Evolutionary conservation across 2,888 invertebrate species (phyloP).

Genomic region (Drosophila longiperda): DNA sequence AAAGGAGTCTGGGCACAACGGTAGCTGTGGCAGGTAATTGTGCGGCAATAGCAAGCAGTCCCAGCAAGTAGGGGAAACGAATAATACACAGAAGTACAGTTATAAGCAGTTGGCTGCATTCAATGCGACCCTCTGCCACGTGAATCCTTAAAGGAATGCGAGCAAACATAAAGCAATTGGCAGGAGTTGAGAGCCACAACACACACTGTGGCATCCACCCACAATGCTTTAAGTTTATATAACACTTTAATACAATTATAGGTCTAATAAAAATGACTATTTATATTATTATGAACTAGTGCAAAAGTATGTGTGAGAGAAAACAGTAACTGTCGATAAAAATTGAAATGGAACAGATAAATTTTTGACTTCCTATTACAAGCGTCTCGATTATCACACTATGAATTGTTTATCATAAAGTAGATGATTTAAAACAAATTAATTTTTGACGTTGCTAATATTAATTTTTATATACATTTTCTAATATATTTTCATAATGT

Average conservation of each 20-base stretch:
- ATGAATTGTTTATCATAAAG: background rate
- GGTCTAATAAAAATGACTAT: background rate
- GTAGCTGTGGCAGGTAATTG: conserved; percentile 32
- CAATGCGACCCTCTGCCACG: conserved; percentile 10
- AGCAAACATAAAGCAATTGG: conserved; percentile 35
- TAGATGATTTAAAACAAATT: background rate
- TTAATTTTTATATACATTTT: background rate
- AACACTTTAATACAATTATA: background rate
- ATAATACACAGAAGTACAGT: conserved; percentile 33
- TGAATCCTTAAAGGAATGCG: conserved; percentile 12
- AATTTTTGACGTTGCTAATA: background rate
- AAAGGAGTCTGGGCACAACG: conserved; percentile 14
- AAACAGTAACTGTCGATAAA: background rate
- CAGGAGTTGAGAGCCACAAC: conserved; percentile 7
- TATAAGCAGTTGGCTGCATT: conserved; percentile 16
- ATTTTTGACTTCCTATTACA: background rate
- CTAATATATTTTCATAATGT: background rate
- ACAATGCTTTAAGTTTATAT: background rate
- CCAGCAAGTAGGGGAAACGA: conserved; percentile 19
- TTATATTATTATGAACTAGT: background rate
- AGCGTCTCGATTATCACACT: background rate
- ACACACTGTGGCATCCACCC: background rate
- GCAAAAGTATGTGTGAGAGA: background rate
- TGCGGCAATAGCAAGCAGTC: conserved; percentile 32
- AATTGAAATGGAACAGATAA: background rate